Conservation (phyloP, 2,113 vertebrate genomes). For the Ptilorrhoa leucosticta region DNA sequence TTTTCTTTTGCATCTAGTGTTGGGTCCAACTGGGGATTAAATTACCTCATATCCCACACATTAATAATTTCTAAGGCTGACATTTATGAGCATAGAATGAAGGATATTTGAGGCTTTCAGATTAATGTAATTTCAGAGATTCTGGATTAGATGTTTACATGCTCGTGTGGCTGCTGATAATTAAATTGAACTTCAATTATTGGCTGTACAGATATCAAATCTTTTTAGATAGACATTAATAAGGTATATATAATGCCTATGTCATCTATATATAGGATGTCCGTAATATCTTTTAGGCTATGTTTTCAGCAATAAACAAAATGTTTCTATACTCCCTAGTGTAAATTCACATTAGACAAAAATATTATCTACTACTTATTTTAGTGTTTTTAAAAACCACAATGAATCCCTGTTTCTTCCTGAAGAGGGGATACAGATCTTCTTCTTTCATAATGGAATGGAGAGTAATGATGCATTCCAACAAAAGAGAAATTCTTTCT, state of each 20-base stretch:
- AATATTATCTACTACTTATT: background rate
- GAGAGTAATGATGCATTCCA: conserved; percentile 64
- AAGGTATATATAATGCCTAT: background rate
- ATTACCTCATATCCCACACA: conserved; percentile 24
- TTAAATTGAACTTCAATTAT: conserved; percentile 63
- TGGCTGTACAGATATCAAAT: background rate
- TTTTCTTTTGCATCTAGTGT: conserved; percentile 14
- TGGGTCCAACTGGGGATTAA: conserved; percentile 52
- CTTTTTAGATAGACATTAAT: background rate
- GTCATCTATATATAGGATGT: background rate
- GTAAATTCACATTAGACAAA: conserved; percentile 13
- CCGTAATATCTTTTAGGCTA: background rate
- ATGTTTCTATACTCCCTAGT: background rate
- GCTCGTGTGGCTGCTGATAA: conserved; percentile 38
- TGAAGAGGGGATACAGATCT: conserved; percentile 18
- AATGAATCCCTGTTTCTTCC: conserved; percentile 51
- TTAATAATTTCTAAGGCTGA: conserved; percentile 52
- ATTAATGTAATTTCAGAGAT: conserved; percentile 56
- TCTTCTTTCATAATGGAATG: conserved; percentile 48
- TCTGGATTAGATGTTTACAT: conserved; percentile 31
- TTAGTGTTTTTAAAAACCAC: background rate
- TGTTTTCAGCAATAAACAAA: background rate
- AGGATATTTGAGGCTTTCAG: conserved; percentile 23
- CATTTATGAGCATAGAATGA: conserved; percentile 40
- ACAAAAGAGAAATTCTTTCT: conserved; percentile 45